Conservation (phyloP, 1,140 invertebrate species). For the Gonioctena quinquepunctata region DNA sequence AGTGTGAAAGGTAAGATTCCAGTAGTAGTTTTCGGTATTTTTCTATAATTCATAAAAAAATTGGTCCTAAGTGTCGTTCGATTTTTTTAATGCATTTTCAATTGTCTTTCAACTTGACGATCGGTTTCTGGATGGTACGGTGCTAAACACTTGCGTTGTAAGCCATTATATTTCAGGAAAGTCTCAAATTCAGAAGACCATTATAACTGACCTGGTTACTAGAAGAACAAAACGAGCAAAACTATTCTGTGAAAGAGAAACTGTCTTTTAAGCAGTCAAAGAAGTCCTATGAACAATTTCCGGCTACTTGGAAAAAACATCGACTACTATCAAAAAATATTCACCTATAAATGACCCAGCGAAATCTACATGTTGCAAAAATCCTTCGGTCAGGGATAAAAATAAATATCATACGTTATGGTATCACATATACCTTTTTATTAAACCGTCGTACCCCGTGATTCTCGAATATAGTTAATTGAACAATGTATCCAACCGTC, state of each 20-base stretch:
- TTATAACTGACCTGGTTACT: neutral
- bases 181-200: neutral
- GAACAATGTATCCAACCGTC: no score
- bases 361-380: no score
- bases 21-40: neutral
- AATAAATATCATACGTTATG: no score
- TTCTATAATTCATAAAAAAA: neutral
- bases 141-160: neutral
- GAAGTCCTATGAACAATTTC: no score
- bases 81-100: neutral
- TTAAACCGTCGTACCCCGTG: no score
- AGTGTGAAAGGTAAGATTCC: neutral
- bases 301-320: no score
- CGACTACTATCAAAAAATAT: no score
- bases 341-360: no score
- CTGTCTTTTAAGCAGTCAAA: neutral
- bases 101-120: neutral
- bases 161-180: no score
- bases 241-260: neutral
- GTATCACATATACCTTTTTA: no score
- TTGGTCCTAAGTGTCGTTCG: neutral
- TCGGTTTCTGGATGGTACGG: neutral
- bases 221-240: neutral
- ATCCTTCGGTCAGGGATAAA: no score
- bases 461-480: no score